phyloP scores from a whole-genome alignment of 2,888 invertebrate genomes.

The Tillus elongatus region DNA sequence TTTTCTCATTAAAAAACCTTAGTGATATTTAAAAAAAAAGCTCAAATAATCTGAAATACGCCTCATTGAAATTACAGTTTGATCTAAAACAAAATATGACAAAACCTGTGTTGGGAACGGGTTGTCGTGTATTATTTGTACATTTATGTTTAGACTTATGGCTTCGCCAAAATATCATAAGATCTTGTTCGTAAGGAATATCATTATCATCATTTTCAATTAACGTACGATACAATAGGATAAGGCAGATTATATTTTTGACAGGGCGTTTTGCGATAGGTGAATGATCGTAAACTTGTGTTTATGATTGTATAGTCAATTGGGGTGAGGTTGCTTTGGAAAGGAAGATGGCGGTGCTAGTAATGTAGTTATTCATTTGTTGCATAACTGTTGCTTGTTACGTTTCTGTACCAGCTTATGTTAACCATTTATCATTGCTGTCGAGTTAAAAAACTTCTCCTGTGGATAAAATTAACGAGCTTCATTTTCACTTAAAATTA shows the following conservation, averaged over 20 bases:
- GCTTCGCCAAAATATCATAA: too few species aligned
- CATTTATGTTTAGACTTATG: too few species aligned
- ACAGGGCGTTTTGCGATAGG: conserved; percentile 11
- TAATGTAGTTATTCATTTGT: conserved; percentile 31
- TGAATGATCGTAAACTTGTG: conserved; percentile 11
- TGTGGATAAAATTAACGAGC: neutral
- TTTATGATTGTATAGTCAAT: conserved; percentile 17
- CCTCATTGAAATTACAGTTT: too few species aligned
- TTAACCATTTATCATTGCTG: conserved; percentile 6
- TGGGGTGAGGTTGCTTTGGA: conserved; percentile 15
- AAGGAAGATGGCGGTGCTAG: conserved; percentile 33
- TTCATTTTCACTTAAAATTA: conserved; percentile 13
- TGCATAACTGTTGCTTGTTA: conserved; percentile 35
- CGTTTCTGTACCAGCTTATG: conserved; percentile 20
- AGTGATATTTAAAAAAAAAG: too few species aligned
- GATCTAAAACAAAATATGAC: too few species aligned
- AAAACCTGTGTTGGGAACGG: too few species aligned
- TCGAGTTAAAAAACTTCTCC: neutral
- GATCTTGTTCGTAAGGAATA: too few species aligned
- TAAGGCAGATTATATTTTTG: conserved; percentile 9
- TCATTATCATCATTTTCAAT: too few species aligned
- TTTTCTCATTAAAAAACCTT: too few species aligned
- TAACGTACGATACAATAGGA: too few species aligned
- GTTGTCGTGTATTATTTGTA: too few species aligned
- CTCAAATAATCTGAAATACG: too few species aligned